These are phyloP conservation scores for Hydra vulgaris DNA, from an alignment of 30 jellyfish, hydroid and myxozoan species.

Conservation along the genomic window DNA sequence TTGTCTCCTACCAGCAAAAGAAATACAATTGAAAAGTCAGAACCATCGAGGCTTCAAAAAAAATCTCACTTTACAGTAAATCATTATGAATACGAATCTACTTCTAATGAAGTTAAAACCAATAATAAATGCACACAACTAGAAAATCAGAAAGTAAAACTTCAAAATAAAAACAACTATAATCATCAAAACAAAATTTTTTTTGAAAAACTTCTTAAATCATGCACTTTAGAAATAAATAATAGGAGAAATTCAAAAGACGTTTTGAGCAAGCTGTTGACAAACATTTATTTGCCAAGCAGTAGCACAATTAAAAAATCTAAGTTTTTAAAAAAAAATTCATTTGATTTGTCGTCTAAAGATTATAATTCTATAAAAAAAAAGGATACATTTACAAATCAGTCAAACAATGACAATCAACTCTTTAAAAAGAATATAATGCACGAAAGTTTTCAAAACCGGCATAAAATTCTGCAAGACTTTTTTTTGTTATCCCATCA, in stretches of 20 bases:
- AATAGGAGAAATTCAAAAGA: no score
- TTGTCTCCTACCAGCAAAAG: not conserved
- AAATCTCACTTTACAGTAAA: not conserved
- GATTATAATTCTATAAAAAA: not conserved
- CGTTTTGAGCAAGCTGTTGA: no score
- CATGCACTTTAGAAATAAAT: no score
- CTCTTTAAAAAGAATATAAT: not conserved
- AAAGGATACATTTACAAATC: not conserved
- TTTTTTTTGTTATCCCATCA: not conserved
- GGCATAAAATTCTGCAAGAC: not conserved
- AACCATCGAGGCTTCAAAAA: not conserved
- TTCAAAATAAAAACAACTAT: not conserved
- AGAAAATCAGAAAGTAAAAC: not conserved
- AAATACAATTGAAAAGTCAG: not conserved
- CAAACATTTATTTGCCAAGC: no score
- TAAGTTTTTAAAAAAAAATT: no score
- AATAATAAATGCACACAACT: not conserved
- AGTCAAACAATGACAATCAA: not conserved
- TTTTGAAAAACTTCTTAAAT: no score
- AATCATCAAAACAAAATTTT: no score
- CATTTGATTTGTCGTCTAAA: not conserved
- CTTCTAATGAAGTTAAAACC: not conserved
- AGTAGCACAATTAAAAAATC: no score
- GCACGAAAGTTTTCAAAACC: no score
- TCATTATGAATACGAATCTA: not conserved